These are phyloP conservation scores for Pheosia tremula DNA, from an alignment of 2,888 invertebrate species.

Conservation along the genomic window DNA sequence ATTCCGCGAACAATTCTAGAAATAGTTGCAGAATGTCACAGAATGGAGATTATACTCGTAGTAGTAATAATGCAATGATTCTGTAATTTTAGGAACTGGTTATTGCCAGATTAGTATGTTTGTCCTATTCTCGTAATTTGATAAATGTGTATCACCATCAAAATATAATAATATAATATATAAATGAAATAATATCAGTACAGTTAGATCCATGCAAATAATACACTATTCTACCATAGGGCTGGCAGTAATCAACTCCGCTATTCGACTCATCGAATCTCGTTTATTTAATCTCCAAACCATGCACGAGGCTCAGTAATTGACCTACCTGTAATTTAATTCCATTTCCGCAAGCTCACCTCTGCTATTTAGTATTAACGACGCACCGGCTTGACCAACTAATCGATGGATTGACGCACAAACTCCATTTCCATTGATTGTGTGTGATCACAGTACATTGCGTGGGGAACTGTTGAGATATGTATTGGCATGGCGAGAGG, in stretches of 20 bases:
- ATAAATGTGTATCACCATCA: too few species aligned
- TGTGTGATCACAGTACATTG: not conserved
- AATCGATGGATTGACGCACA: not conserved
- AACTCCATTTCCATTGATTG: not conserved
- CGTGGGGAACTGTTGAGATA: not conserved
- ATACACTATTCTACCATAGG: too few species aligned
- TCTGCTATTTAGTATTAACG: not conserved
- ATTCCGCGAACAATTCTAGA: slow-evolving; percentile 23
- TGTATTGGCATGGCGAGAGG: not conserved
- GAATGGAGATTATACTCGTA: slow-evolving; percentile 17
- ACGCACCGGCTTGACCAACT: not conserved
- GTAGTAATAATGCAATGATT: slow-evolving; percentile 19
- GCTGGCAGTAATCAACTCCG: not conserved
- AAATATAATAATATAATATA: too few species aligned
- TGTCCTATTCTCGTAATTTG: not conserved
- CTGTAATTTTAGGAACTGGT: not conserved
- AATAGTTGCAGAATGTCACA: slow-evolving; percentile 19
- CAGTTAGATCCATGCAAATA: too few species aligned
- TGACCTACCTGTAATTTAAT: too few species aligned
- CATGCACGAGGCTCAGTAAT: not conserved
- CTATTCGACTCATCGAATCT: not conserved
- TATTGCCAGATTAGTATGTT: not conserved
- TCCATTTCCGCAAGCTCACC: not conserved
- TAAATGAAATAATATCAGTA: too few species aligned
- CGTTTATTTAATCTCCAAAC: not conserved